A percentile compares a stretch with the other conserved stretches of the same genome.
Conservation (phyloP, 1,140 invertebrate genomes). For the Drosophila mauritiana region DNA sequence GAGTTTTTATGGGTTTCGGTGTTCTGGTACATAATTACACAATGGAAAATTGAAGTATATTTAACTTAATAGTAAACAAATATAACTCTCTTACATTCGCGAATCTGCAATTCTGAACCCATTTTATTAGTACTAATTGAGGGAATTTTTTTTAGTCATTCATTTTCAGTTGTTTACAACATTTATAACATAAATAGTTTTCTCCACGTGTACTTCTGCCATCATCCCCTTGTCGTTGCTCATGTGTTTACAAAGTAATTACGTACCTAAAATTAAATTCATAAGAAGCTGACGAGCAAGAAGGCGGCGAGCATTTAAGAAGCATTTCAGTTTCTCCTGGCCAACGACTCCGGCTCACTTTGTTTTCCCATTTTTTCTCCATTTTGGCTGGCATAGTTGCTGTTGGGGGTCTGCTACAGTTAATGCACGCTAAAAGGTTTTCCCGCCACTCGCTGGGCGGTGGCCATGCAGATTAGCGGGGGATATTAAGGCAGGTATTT, state of each 20-base stretch:
- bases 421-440: constrained; percentile 79
- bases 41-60: background rate
- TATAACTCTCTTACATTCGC: background rate
- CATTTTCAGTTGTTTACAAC: too few relatives aligned
- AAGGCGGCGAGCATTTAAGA: constrained; percentile 67
- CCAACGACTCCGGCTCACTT: constrained; percentile 5
- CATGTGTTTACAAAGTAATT: constrained; percentile 84
- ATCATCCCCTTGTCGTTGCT: constrained; percentile 41
- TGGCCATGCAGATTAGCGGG: constrained; percentile 74
- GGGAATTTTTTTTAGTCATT: background rate
- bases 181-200: background rate
- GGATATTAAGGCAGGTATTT: constrained; percentile 72
- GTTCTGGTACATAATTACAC: constrained; percentile 12
- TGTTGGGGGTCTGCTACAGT: constrained; percentile 39
- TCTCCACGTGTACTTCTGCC: constrained; percentile 11
- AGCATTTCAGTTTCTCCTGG: constrained; percentile 46
- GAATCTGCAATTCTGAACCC: too few relatives aligned
- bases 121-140: background rate
- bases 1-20: constrained; percentile 51
- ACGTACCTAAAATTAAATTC: constrained; percentile 83
- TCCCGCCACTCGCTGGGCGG: constrained; percentile 36
- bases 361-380: constrained; percentile 27
- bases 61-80: background rate
- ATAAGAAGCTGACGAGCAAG: constrained; percentile 55
- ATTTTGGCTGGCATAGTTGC: constrained; percentile 56